Base-by-base conservation (phyloP, 2,797 vertebrate species). In the Xyrichtys novacula region DNA sequence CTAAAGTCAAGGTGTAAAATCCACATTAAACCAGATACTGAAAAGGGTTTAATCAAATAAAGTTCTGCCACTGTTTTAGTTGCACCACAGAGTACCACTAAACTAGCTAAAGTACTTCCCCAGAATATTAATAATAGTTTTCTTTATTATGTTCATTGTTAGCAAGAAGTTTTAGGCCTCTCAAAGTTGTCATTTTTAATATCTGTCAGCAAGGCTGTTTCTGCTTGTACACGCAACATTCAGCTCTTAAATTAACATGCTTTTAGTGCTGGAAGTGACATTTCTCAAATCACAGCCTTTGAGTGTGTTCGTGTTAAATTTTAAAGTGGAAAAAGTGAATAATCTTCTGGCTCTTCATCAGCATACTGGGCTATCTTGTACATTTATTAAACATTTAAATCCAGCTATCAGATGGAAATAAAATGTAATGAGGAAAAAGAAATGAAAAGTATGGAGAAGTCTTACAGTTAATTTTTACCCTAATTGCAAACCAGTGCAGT, bases 361-460 rank as follows among this genome's bases (percentile, higher is more conserved):
- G 56, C 29, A 49, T 7, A 26, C 15, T 36, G 15, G 26, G 40
- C n/a, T 44, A 19, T 48, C 46, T 32, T 3, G n/a, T 36, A 43
- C 59, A 44, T 54, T 59, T 6, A 60, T 50, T 44, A 66, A 70
- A 68, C 32, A 59, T 0, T 52, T 38, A 56, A n/a, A 36, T 68
- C 48, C 19, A 22, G 32, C 34, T 60, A 46, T 25, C 14, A 7
- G 16, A 16, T 46, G 6, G n/a, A 42, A 42, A 43, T 3, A 7
- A 10, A 12, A 26, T 56, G 25, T 39, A 15, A 65, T 44, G 34
- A 14, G 20, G 47, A 17, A 59, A 47, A 7, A 1, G 29, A 60
- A 78, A 74, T 49, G 10, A 49, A 54, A 59, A 46, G 10, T 48
- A 14, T 6, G 3, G 22, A 48, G 42, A 6, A 23, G 32, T 31